Base-by-base conservation (phyloP, 2,888 invertebrate genomes). In the Coelogynopora nodosa region DNA sequence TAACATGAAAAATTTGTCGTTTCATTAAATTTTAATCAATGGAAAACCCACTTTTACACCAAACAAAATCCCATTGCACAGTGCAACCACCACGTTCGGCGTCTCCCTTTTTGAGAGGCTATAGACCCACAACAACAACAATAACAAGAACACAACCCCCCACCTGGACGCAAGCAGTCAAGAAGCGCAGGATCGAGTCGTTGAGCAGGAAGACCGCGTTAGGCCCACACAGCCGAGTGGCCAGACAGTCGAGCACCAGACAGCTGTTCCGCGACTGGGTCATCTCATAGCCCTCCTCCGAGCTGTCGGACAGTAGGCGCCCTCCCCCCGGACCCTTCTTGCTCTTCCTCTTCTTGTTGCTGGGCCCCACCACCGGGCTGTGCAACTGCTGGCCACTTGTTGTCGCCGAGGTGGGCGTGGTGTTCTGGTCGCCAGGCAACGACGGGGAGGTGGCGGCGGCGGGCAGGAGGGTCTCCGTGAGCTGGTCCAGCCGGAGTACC, bases 211-310 rank as follows among this genome's bases (percentile, higher is more conserved):
- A 83, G n/a, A 29, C 30, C 2, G 83, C 31, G 29, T 83, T 83
- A 2, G 83, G 83, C 1, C 83, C 83, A n/a, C 83, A 83, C 5
- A 83, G 83, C 30, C 83, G 13, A n/a, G 83, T 83, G 27, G 83
- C 83, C n/a, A 83, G n/a, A n/a, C 83, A 83, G 29, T 83, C 83
- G 5, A 83, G 28, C n/a, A 83, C 31, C 28, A 83, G 31, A 83
- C 83, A 83, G 10, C 29, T 31, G 30, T 83, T 83, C n/a, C 31
- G 23, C 27, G 83, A 2, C n/a, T 83, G 28, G 2, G 30, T 49
- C 49, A 49, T 49, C 49, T 49, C 49, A 18, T 49, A 49, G 5
- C 49, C 49, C 49, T 49, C 49, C 5, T 49, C 49, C 49, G 49
- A 49, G 18, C 10, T 49, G 49, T 5, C 18, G 5, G 49, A 49